A percentile compares a stretch with the other conserved stretches of the same genome.
Evolutionary conservation across 2,797 vertebrate genomes (phyloP).

Genomic region (Mus minutoides): DNA sequence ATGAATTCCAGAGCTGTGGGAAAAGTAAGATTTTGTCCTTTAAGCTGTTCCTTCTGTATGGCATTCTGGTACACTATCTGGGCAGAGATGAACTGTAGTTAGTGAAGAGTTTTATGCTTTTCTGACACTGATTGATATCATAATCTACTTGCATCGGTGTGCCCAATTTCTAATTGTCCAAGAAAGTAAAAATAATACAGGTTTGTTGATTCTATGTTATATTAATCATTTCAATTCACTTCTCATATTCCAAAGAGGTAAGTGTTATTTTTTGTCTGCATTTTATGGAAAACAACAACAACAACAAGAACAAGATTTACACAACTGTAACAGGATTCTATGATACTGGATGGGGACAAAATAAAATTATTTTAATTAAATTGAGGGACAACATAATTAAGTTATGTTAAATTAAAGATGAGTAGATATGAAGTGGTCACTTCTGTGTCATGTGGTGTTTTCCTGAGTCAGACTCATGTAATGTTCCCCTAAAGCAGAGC

Average conservation of each 20-base stretch:
- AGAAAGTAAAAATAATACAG: neutral
- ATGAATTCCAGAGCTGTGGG: neutral
- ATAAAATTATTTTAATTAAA: neutral
- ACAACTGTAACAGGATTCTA: neutral
- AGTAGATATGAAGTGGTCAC: neutral
- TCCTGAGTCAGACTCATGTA: neutral
- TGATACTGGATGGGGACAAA: neutral
- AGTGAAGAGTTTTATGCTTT: neutral
- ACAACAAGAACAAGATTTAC: neutral
- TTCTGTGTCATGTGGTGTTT: neutral
- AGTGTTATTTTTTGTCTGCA: neutral
- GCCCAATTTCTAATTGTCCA: neutral
- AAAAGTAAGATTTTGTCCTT: neutral
- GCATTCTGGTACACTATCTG: neutral
- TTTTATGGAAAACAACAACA: neutral
- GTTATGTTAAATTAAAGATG: too few relatives aligned
- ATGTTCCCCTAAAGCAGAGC: neutral
- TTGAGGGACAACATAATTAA: neutral
- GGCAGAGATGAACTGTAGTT: neutral
- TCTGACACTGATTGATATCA: neutral
- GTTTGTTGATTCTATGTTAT: neutral
- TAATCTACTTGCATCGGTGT: neutral
- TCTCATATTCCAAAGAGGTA: too few relatives aligned
- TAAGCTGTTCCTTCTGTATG: fast-evolving
- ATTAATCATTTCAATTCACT: neutral